These are phyloP conservation scores for Subacronicta megacephala DNA, from an alignment of 2,888 invertebrate species.

Conservation along the genomic window DNA sequence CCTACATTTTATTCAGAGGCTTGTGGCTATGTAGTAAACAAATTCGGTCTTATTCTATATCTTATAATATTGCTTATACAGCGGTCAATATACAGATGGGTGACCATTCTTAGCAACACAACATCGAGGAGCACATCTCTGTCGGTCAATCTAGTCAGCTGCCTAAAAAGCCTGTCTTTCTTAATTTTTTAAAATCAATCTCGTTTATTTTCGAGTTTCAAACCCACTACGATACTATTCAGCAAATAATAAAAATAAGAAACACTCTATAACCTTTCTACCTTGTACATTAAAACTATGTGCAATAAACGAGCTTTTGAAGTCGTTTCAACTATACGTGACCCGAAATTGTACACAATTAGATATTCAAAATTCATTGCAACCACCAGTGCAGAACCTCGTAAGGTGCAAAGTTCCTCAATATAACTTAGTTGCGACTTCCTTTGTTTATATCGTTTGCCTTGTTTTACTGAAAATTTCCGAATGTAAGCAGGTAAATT, in stretches of 20 bases:
- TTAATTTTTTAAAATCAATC: too few relatives aligned
- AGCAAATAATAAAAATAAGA: neutral
- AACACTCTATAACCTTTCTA: neutral
- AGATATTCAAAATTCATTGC: constrained; percentile 62
- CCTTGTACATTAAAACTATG: neutral
- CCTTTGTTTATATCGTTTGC: constrained; percentile 66
- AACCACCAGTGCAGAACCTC: constrained; percentile 44
- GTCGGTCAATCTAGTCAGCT: too few relatives aligned
- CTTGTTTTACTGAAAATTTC: constrained; percentile 65
- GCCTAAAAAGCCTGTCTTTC: too few relatives aligned
- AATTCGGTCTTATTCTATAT: too few relatives aligned
- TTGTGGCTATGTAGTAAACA: too few relatives aligned
- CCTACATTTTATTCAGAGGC: too few relatives aligned
- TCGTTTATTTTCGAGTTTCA: too few relatives aligned
- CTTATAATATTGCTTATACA: too few relatives aligned
- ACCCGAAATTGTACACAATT: constrained; percentile 52
- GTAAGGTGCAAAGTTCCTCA: constrained; percentile 68
- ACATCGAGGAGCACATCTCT: too few relatives aligned
- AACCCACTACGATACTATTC: too few relatives aligned
- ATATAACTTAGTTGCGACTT: constrained; percentile 70
- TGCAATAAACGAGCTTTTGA: constrained; percentile 15
- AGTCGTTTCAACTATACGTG: constrained; percentile 42
- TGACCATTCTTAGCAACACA: too few relatives aligned
- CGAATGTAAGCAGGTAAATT: constrained; percentile 63
- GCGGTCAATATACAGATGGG: too few relatives aligned